A percentile compares a stretch with the other conserved stretches of the same genome.
Evolutionary conservation across 2,797 vertebrate species (phyloP).

Genomic region (Galagoides demidoff): DNA sequence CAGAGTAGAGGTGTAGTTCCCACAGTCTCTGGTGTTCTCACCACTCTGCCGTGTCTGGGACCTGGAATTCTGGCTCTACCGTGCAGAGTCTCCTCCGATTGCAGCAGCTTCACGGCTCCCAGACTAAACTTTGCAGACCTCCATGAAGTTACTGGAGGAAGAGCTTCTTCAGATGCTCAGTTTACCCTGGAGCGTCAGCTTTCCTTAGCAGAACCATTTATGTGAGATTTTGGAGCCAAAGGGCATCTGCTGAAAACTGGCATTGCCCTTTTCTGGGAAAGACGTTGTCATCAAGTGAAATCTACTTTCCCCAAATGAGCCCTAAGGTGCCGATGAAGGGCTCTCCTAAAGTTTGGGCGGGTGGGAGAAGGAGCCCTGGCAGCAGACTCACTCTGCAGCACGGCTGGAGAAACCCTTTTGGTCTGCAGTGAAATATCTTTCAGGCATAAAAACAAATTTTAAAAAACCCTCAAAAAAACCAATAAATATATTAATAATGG

Average conservation of each 20-base stretch:
- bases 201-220: slow-evolving; percentile 84
- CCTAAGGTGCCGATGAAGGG: slow-evolving; percentile 89
- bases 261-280: slow-evolving; percentile 88
- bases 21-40: too few relatives aligned
- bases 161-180: slow-evolving; percentile 82
- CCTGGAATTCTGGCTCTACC: neutral
- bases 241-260: slow-evolving; percentile 82
- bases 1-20: rapidly evolving
- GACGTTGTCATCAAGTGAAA: slow-evolving; percentile 89
- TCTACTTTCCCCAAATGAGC: slow-evolving; percentile 88
- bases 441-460: slow-evolving; percentile 22
- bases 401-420: slow-evolving; percentile 61
- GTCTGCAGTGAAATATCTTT: slow-evolving; percentile 63
- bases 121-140: slow-evolving; percentile 12
- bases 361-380: slow-evolving; percentile 61
- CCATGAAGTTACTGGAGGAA: slow-evolving; percentile 78
- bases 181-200: slow-evolving; percentile 79
- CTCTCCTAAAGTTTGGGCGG: slow-evolving; percentile 87
- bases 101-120: neutral
- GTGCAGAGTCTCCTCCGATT: neutral
- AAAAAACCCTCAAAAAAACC: neutral
- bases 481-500: neutral
- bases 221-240: slow-evolving; percentile 82
- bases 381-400: slow-evolving; percentile 65
- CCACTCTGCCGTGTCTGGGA: rapidly evolving